Evolutionary conservation across 1,140 invertebrate genomes (phyloP).

Genomic region (Antheraea pernyi): DNA sequence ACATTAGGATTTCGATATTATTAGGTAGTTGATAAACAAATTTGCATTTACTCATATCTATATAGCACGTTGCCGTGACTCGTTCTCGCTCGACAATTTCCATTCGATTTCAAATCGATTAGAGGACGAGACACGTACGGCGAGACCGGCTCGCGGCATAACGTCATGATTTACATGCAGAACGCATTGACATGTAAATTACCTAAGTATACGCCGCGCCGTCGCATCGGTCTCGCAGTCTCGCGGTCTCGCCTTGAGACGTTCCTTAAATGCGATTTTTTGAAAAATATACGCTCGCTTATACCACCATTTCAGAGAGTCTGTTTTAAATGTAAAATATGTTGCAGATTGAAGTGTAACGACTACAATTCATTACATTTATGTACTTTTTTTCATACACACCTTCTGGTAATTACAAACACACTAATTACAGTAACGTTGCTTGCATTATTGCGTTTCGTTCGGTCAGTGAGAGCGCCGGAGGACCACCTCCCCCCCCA

Average conservation of each 20-base stretch:
- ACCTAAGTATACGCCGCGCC: background rate
- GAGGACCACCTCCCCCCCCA: no score
- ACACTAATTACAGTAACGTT: no score
- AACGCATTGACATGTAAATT: constrained; percentile 26
- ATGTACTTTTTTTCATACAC: no score
- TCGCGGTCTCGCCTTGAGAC: background rate
- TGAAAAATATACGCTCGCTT: background rate
- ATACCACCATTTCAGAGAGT: no score
- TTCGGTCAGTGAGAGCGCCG: no score
- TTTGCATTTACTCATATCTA: background rate
- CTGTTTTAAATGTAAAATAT: no score
- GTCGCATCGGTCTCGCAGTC: no score
- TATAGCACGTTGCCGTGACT: background rate
- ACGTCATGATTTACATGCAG: constrained; percentile 21
- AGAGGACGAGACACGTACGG: constrained; percentile 15
- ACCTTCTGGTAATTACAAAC: no score
- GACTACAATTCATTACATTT: no score
- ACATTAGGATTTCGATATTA: no score
- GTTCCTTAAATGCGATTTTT: background rate
- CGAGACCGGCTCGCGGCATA: constrained; percentile 13
- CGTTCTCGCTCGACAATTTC: constrained; percentile 3
- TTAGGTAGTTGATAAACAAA: background rate
- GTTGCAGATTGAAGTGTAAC: no score
- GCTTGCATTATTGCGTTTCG: no score
- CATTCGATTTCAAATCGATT: constrained; percentile 26